Conservation (phyloP, 2,888 invertebrate genomes). For the Drosophila siamana region DNA sequence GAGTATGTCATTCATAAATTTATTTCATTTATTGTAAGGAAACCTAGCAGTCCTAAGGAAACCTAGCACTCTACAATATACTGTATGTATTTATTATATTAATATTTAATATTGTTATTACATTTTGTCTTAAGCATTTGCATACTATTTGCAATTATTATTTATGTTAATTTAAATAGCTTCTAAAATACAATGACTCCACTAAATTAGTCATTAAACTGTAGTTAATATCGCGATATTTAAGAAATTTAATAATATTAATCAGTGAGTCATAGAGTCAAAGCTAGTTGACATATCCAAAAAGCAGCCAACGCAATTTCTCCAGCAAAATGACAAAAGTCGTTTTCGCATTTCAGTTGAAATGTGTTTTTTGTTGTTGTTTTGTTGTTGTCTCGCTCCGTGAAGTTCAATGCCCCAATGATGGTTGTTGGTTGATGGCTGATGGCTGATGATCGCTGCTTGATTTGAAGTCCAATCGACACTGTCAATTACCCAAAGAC, state of each 20-base stretch:
- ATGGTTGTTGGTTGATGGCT: not conserved
- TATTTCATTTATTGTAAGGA: too few relatives aligned
- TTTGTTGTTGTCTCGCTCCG: not conserved
- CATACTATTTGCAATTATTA: too few relatives aligned
- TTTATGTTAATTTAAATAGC: too few relatives aligned
- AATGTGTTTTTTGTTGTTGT: not conserved
- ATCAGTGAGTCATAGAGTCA: not conserved
- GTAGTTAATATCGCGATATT: not conserved
- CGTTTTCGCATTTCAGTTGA: not conserved
- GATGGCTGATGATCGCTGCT: not conserved
- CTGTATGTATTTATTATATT: too few relatives aligned
- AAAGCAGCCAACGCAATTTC: conserved; percentile 2
- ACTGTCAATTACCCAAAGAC: conserved; percentile 32
- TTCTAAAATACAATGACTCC: too few relatives aligned
- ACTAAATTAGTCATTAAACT: not conserved
- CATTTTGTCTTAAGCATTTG: too few relatives aligned
- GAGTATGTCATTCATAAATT: not conserved
- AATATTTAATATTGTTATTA: too few relatives aligned
- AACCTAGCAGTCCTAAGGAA: too few relatives aligned
- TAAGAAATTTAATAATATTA: not conserved
- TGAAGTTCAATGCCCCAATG: conserved; percentile 35
- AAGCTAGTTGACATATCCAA: not conserved
- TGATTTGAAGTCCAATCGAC: conserved; percentile 30
- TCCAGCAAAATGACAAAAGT: not conserved
- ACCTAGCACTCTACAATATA: too few relatives aligned